Percentiles rank a stretch among this genome's conserved stretches.
phyloP scores from a whole-genome alignment of 2,888 invertebrate genomes.

The Ochropacha duplaris region DNA sequence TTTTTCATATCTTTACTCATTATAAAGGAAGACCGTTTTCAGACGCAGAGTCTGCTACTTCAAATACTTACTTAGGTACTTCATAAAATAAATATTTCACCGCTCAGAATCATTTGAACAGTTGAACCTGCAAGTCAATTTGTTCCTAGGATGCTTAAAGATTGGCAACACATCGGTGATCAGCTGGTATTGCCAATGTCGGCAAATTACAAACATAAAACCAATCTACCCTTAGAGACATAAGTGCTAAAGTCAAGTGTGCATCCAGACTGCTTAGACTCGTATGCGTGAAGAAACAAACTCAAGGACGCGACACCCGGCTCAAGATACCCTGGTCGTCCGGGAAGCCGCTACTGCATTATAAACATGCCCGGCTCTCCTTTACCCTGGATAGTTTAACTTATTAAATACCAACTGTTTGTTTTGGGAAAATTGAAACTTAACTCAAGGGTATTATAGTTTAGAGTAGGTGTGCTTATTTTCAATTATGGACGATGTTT shows the following conservation, averaged over 20 bases:
- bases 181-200: no score
- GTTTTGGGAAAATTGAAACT: conserved; percentile 4
- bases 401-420: conserved; percentile 10
- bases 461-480: background rate
- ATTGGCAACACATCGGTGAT: no score
- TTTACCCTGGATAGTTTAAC: conserved; percentile 8
- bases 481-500: background rate
- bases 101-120: no score
- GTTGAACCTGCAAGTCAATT: no score
- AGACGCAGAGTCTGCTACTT: background rate
- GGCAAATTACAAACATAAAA: no score
- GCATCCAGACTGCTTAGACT: background rate
- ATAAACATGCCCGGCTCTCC: conserved; percentile 8
- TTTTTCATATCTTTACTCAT: conserved; percentile 3
- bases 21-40: background rate
- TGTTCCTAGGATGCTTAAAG: no score
- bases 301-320: background rate
- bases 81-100: no score
- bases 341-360: conserved; percentile 1
- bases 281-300: background rate
- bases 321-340: background rate
- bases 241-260: background rate
- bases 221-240: background rate
- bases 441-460: background rate
- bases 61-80: no score